Evolutionary conservation across 2,113 vertebrate genomes (phyloP), one percentile per base, ranked within the genome.

Genomic region (Enhydra lutris): DNA sequence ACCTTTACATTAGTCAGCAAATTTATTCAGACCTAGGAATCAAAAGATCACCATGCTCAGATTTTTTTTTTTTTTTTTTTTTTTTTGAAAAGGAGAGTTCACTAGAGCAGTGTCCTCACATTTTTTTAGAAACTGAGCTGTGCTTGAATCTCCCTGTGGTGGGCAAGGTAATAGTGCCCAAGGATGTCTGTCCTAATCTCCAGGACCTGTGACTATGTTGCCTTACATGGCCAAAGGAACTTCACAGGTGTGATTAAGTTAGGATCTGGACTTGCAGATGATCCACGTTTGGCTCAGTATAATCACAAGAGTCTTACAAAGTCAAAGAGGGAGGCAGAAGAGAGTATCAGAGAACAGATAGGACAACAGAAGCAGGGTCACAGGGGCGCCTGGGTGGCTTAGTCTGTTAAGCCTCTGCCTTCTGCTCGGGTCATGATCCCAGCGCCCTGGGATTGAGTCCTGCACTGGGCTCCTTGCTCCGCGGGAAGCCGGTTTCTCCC

Each of bases 111-210:
- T 36, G 91, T 74, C 47, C 47, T 8, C 57, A 61, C 65, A 87
- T 83, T 84, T 91, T 91, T 96, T 84, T 86, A 52, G 71, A 94
- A 85, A 89, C 4, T 85, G 52, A 39, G 65, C 29, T 92, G 52
- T n/a, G 20, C 76, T 76, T 65, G 36, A 91, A 88, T 50, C 39
- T 36, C 65, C 18, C 23, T 12, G 7, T 23, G 26, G 42, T 13
- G 71, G 82, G 42, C 39, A 97, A 61, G 63, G 59, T 34, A 39
- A 59, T 0, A 36, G 9, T 57, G 26, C 24, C 63, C 34, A 69
- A 47, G 5, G 15, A 76, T 36, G 26, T 23, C 39, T 63, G 11
- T 57, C 59, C 45, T 90, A 59, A 87, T 50, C 57, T 69, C 59
- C 34, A 39, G 31, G 80, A 83, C 24, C 9, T 59, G 2, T 74